Evolutionary conservation across 2,888 invertebrate genomes (phyloP).

Genomic region (Aspidapion aeneum): DNA sequence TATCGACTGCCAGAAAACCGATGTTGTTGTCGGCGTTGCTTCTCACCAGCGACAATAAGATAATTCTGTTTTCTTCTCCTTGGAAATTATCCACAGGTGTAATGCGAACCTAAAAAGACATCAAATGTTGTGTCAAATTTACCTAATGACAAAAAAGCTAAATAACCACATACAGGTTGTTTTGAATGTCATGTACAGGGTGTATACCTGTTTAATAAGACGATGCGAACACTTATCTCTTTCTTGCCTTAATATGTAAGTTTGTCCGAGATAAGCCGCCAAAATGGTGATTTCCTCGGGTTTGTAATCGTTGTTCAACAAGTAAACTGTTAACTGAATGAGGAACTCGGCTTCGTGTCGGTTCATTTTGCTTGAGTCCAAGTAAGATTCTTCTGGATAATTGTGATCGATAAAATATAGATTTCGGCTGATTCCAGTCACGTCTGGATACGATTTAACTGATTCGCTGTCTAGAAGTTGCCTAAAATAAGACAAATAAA

Average conservation of each 20-base stretch:
- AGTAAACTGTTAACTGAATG: not conserved
- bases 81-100: constrained; percentile 64
- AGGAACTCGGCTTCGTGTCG: constrained; percentile 53
- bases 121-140: no score
- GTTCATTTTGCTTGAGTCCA: constrained; percentile 59
- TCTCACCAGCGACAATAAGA: constrained; percentile 73
- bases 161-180: no score
- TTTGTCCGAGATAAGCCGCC: constrained; percentile 68
- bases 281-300: constrained; percentile 67
- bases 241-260: constrained; percentile 54
- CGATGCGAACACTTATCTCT: constrained; percentile 22
- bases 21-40: constrained; percentile 64
- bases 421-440: constrained; percentile 59
- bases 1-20: constrained; percentile 65
- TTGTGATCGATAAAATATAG: constrained; percentile 69
- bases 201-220: constrained; percentile 46
- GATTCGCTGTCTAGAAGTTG: not conserved
- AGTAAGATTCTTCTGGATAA: constrained; percentile 52
- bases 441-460: constrained; percentile 56
- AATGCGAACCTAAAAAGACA: no score
- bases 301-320: constrained; percentile 51
- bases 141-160: no score
- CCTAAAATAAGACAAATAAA: no score
- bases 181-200: no score
- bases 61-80: constrained; percentile 75